Evolutionary conservation across 2,113 vertebrate species (phyloP).

Genomic region (Pogonocichla stellata): DNA sequence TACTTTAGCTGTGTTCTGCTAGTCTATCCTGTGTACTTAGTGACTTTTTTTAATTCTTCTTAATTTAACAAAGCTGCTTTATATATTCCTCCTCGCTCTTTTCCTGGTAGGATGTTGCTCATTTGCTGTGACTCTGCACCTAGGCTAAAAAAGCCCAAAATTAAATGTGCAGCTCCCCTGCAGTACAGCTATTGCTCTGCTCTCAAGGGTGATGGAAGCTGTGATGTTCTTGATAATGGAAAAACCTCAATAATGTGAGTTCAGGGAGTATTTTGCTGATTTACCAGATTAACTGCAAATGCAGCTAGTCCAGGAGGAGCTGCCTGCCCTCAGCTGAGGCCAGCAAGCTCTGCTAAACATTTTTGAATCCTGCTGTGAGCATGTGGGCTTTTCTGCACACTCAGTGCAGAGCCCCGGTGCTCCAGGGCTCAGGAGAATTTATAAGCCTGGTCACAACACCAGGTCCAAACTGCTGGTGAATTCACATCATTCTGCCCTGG

Average conservation of each 20-base stretch:
- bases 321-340: not conserved
- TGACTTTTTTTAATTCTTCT: not conserved
- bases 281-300: not conserved
- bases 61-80: conserved; percentile 6
- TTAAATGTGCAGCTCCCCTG: not conserved
- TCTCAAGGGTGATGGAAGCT: not conserved
- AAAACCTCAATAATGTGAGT: not conserved
- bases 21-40: not conserved
- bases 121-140: not conserved
- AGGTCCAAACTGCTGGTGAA: not conserved
- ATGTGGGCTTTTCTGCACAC: not conserved
- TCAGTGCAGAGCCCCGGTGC: not conserved
- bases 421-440: not conserved
- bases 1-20: not conserved
- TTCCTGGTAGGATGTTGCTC: not conserved
- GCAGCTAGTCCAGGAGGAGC: not conserved
- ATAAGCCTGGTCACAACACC: not conserved
- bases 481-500: not conserved
- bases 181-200: not conserved
- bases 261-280: not conserved
- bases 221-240: conserved; percentile 23
- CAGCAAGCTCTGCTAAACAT: not conserved
- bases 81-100: not conserved
- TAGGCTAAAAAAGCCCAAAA: not conserved
- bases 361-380: not conserved